These are phyloP conservation scores for Myxocyprinus asiaticus DNA, from an alignment of 2,113 vertebrate genomes.

Conservation along the genomic window DNA sequence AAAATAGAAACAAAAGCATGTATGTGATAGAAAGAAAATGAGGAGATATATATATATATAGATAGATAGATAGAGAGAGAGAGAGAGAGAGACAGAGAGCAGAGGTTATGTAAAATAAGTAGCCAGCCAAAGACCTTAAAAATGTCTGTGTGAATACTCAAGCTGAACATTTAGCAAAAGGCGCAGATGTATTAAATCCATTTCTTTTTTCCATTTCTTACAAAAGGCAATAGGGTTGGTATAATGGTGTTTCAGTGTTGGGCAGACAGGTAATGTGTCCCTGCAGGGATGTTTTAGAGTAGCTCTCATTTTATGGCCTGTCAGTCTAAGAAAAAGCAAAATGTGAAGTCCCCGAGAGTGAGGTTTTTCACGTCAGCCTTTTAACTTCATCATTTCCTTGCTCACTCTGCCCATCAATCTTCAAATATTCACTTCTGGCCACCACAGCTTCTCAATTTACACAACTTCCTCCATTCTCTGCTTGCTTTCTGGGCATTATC, in stretches of 20 bases:
- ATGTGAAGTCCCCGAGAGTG: not conserved
- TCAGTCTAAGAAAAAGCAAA: not conserved
- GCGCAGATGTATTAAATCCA: not conserved
- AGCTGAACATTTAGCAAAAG: not conserved
- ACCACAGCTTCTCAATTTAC: conserved; percentile 24
- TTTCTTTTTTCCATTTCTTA: conserved; percentile 3
- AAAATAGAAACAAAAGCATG: conserved; percentile 5
- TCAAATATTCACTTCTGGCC: conserved; percentile 3
- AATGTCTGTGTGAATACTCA: not conserved
- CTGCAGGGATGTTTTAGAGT: not conserved
- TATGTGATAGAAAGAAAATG: not conserved
- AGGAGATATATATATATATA: too few species aligned
- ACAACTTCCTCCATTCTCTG: conserved; percentile 11
- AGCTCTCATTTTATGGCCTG: conserved; percentile 19
- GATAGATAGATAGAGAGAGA: too few species aligned
- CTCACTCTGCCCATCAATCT: not conserved
- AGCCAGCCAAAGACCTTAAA: not conserved
- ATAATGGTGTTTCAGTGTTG: conserved; percentile 8
- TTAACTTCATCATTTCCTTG: not conserved
- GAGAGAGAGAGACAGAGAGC: not conserved
- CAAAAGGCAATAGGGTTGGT: conserved; percentile 8
- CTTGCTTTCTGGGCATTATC: conserved; percentile 27
- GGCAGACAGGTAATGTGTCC: conserved; percentile 21
- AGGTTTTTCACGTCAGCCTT: not conserved
- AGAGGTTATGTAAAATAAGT: not conserved